Evolutionary conservation across 1,140 invertebrate species (phyloP).

Genomic region (Meloidogyne chitwoodi): DNA sequence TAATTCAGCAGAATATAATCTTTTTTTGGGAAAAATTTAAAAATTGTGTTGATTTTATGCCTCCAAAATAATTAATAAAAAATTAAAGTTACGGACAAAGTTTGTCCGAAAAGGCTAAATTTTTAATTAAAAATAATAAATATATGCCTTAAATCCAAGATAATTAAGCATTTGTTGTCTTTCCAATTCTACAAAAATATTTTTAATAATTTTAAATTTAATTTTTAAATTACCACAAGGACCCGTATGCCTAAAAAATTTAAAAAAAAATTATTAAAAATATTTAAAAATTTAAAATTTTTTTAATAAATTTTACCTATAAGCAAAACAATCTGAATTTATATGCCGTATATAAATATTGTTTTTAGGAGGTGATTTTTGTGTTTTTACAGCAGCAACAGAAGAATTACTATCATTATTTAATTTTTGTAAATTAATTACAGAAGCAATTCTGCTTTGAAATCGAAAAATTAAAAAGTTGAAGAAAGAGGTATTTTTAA

Average conservation of each 20-base stretch:
- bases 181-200: conserved; percentile 39
- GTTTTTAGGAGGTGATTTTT: background rate
- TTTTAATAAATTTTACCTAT: background rate
- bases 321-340: background rate
- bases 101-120: too few relatives aligned
- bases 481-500: background rate
- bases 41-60: too few relatives aligned
- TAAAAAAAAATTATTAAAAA: background rate
- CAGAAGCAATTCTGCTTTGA: background rate
- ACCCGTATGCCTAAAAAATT: background rate
- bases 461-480: background rate
- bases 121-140: background rate
- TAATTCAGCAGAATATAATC: too few relatives aligned
- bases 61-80: background rate
- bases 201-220: background rate
- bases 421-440: background rate
- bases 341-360: background rate
- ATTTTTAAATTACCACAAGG: background rate
- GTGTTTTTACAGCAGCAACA: background rate
- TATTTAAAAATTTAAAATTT: too few relatives aligned
- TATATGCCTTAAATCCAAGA: conserved; percentile 53
- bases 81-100: too few relatives aligned
- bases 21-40: too few relatives aligned
- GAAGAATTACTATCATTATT: background rate
- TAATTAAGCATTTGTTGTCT: conserved; percentile 56